Evolutionary conservation across 2,113 vertebrate species (phyloP).

Genomic region (Pteropus alecto): DNA sequence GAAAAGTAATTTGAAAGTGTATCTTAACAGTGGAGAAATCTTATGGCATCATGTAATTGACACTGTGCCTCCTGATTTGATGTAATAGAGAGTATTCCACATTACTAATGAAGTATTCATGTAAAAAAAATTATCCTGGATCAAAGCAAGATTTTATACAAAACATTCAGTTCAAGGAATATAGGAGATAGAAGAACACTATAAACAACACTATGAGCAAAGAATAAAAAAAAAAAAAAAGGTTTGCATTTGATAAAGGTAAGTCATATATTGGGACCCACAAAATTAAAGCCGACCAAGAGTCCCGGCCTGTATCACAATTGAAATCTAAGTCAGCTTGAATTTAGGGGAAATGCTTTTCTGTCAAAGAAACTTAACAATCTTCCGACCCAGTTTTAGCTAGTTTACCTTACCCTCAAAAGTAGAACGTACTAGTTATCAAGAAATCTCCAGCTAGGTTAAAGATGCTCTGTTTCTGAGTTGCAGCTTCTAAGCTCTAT

Average conservation of each 20-base stretch:
- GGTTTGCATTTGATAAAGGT: not conserved
- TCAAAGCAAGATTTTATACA: not conserved
- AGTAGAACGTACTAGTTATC: not conserved
- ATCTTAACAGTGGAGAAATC: not conserved
- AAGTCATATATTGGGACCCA: not conserved
- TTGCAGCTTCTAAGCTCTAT: not conserved
- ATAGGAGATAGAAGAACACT: not conserved
- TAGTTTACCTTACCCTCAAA: not conserved
- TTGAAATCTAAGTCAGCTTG: not conserved
- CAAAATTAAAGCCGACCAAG: not conserved
- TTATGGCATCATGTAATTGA: not conserved
- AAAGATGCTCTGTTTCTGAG: not conserved
- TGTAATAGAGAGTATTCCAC: not conserved
- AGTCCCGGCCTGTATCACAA: not conserved
- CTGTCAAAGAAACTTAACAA: not conserved
- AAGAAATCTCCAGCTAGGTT: not conserved
- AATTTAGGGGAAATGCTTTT: not conserved
- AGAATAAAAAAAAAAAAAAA: not conserved
- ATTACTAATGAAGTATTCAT: not conserved
- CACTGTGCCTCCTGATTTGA: not conserved
- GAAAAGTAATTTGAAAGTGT: not conserved
- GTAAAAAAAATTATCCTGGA: not conserved
- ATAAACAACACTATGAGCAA: not conserved
- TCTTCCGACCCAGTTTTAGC: not conserved
- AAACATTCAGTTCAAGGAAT: not conserved